Conservation (phyloP, 2,113 vertebrate species). For the Zootoca vivipara region DNA sequence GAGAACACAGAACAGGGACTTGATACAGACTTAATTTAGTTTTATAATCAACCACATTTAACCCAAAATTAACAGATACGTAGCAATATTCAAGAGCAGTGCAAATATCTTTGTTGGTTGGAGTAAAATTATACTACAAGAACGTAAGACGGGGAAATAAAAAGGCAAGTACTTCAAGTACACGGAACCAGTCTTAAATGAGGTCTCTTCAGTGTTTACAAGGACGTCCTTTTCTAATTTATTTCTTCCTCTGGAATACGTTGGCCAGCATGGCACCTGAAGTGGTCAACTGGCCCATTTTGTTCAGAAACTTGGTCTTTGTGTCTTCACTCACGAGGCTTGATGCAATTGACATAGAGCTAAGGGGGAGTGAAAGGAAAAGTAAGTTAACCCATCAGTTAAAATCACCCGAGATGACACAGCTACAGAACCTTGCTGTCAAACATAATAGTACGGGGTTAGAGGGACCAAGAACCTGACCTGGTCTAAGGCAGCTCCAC, state of each 20-base stretch:
- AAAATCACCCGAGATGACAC: background rate
- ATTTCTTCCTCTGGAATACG: constrained; percentile 99
- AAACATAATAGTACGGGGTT: background rate
- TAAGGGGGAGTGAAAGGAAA: constrained; percentile 63
- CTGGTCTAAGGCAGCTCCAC: background rate
- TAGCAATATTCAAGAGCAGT: constrained; percentile 88
- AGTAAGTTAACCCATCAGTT: constrained; percentile 4
- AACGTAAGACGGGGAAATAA: constrained; percentile 84
- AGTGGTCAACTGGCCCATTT: constrained; percentile 99
- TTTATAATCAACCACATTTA: constrained; percentile 81
- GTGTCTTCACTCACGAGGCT: constrained; percentile 98
- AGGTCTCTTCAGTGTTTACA: constrained; percentile 78
- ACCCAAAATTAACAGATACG: constrained; percentile 82
- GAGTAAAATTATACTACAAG: constrained; percentile 88
- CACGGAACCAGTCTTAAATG: constrained; percentile 77
- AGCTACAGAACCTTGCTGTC: background rate
- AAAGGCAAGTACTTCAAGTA: constrained; percentile 97
- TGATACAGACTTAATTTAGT: constrained; percentile 81
- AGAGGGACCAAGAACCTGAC: too few species aligned
- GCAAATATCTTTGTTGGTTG: constrained; percentile 98
- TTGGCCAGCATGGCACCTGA: constrained; percentile 98
- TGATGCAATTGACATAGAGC: constrained; percentile 95
- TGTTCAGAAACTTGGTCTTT: constrained; percentile 99
- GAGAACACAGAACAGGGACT: constrained; percentile 85
- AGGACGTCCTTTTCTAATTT: constrained; percentile 59